phyloP scores from a whole-genome alignment of 2,113 vertebrate species.

The Lethenteron reissneri region DNA sequence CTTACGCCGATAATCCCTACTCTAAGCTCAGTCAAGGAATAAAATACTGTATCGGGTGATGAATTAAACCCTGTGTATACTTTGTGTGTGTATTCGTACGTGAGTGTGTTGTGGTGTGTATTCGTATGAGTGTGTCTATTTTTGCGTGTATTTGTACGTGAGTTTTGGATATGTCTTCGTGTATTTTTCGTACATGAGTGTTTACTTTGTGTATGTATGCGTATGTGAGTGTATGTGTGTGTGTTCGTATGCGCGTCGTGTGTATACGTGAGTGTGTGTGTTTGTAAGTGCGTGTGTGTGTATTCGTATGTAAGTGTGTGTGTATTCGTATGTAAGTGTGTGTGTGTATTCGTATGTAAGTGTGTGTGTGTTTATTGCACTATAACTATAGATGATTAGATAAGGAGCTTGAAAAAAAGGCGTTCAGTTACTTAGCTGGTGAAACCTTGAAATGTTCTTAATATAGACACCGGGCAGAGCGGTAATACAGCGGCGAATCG shows the following conservation, averaged over 20 bases:
- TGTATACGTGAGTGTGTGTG: not conserved
- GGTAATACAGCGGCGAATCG: too few relatives aligned
- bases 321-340: not conserved
- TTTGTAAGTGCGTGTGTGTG: not conserved
- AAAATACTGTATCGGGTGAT: too few relatives aligned
- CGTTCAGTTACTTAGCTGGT: too few relatives aligned
- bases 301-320: not conserved
- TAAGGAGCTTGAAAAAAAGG: too few relatives aligned
- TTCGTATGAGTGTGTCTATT: not conserved
- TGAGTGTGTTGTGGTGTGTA: not conserved
- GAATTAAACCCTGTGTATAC: too few relatives aligned
- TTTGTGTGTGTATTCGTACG: not conserved
- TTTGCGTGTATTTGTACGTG: not conserved
- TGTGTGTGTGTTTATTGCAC: not conserved
- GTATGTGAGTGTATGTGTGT: not conserved
- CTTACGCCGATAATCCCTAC: too few relatives aligned
- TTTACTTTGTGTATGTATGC: not conserved
- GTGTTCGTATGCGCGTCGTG: not conserved
- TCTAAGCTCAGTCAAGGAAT: too few relatives aligned
- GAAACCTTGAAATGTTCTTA: too few relatives aligned
- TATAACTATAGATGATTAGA: too few relatives aligned
- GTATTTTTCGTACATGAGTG: not conserved
- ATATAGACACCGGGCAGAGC: too few relatives aligned
- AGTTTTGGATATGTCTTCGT: not conserved
- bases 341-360: not conserved